Conservation (phyloP, 2,797 vertebrate genomes). For the Gymnodraco acuticeps region DNA sequence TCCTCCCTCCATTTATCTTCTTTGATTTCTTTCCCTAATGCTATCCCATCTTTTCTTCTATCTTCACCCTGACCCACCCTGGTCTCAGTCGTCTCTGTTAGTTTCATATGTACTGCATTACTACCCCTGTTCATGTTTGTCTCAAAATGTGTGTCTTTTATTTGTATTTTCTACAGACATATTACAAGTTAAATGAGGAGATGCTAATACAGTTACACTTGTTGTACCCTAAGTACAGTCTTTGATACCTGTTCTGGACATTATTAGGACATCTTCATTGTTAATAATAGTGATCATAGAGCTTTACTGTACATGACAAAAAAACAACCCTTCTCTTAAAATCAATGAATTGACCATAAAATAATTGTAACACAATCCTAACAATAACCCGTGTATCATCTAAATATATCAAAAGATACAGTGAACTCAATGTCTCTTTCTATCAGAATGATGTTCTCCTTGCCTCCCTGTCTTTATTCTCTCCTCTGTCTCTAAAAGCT, state of each 20-base stretch:
- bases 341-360: too few species aligned
- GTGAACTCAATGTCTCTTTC: background rate
- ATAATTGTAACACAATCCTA: too few species aligned
- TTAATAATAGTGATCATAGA: too few species aligned
- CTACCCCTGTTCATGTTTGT: constrained; percentile 15
- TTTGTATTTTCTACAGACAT: constrained; percentile 15
- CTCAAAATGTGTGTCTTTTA: constrained; percentile 6
- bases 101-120: background rate
- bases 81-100: constrained; percentile 1
- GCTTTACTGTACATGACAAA: too few species aligned
- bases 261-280: too few species aligned
- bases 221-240: too few species aligned
- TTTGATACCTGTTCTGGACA: too few species aligned
- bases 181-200: too few species aligned
- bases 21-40: constrained; percentile 26
- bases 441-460: constrained; percentile 20
- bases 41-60: constrained; percentile 21
- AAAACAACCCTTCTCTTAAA: too few species aligned
- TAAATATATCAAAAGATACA: too few species aligned
- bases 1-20: background rate
- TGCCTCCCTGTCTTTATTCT: constrained; percentile 19
- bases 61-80: background rate
- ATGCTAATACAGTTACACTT: too few species aligned
- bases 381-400: too few species aligned
- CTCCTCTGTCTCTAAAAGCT: constrained; percentile 41